Conservation (phyloP, 2,797 vertebrate genomes). For the Halcyon smyrnensis region DNA sequence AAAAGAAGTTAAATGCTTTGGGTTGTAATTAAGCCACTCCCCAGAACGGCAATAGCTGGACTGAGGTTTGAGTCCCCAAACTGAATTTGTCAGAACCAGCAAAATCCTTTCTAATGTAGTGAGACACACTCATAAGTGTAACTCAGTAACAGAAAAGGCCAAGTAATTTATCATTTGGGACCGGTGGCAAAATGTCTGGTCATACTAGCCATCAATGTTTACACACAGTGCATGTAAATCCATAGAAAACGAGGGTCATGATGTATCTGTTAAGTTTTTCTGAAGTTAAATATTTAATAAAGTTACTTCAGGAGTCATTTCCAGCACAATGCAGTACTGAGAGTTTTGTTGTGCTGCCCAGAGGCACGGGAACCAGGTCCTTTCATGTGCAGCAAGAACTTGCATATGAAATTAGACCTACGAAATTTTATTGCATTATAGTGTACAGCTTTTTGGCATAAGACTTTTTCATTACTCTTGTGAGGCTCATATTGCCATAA, state of each 20-base stretch:
- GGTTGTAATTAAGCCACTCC: neutral
- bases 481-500: neutral
- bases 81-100: neutral
- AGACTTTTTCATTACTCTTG: neutral
- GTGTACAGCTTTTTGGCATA: neutral
- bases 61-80: neutral
- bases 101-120: rapidly evolving
- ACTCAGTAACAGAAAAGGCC: neutral
- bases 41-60: rapidly evolving
- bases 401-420: neutral
- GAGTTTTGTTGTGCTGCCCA: slow-evolving; percentile 18
- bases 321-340: neutral
- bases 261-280: neutral
- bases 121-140: rapidly evolving
- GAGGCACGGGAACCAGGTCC: neutral
- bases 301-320: neutral
- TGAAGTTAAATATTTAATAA: neutral
- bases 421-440: neutral
- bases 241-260: neutral
- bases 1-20: neutral
- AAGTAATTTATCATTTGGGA: neutral
- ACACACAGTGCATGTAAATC: neutral
- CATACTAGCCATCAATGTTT: neutral
- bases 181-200: neutral
- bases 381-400: neutral